phyloP scores from a whole-genome alignment of 2,888 invertebrate species.

The Brenthis daphne region DNA sequence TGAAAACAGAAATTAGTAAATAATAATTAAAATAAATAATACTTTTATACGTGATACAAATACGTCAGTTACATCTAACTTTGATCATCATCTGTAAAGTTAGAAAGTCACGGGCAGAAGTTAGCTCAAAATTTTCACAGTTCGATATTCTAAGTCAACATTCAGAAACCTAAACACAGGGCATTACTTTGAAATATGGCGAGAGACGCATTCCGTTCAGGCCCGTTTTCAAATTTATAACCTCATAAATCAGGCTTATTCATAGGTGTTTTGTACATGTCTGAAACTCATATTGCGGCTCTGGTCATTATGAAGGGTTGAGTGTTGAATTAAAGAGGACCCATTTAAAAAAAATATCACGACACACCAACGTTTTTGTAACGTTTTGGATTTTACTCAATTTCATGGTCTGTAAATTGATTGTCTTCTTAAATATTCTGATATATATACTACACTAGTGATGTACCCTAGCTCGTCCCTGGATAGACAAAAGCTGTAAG shows the following conservation, averaged over 20 bases:
- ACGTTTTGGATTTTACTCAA: not conserved
- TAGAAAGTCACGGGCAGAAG: not conserved
- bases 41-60: no score
- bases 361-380: constrained; percentile 8
- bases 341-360: constrained; percentile 22
- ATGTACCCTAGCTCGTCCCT: no score
- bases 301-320: constrained; percentile 42
- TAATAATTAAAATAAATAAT: no score
- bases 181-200: constrained; percentile 62
- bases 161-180: constrained; percentile 51
- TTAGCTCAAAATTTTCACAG: constrained; percentile 5
- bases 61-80: no score
- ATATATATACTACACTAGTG: no score
- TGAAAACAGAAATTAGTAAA: no score
- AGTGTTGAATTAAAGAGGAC: constrained; percentile 39
- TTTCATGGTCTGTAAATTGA: not conserved
- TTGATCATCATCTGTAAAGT: not conserved
- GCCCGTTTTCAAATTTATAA: constrained; percentile 56
- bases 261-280: constrained; percentile 57
- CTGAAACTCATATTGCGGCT: constrained; percentile 48
- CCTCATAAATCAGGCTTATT: constrained; percentile 60
- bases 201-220: constrained; percentile 56
- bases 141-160: constrained; percentile 42
- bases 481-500: no score
- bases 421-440: no score